Percentiles rank a stretch among this genome's conserved stretches.
phyloP scores from a whole-genome alignment of 2,797 vertebrate species.

The Typhlichthys eigenmanni region DNA sequence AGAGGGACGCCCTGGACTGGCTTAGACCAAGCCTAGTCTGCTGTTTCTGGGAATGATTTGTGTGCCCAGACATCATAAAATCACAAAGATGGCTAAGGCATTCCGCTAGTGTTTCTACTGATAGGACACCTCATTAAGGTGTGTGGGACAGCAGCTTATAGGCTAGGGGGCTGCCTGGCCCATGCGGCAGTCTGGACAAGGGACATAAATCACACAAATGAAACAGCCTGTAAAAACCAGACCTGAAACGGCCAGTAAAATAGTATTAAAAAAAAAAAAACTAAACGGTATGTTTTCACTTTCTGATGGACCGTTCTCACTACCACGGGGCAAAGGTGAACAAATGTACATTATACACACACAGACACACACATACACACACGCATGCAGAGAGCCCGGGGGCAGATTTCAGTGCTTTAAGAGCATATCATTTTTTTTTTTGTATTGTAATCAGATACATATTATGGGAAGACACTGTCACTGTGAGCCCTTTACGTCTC shows the following conservation, averaged over 20 bases:
- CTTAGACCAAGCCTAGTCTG: constrained; percentile 50
- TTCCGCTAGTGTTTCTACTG: constrained; percentile 80
- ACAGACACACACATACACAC: constrained; percentile 4
- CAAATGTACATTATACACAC: constrained; percentile 60
- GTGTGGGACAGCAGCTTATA: constrained; percentile 76
- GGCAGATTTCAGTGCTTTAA: constrained; percentile 66
- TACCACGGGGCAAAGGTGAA: constrained; percentile 57
- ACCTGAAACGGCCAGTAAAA: constrained; percentile 76
- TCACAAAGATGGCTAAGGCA: constrained; percentile 79
- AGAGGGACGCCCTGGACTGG: constrained; percentile 55
- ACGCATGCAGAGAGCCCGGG: constrained; percentile 44
- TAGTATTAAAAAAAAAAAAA: constrained; percentile 38
- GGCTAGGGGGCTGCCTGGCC: constrained; percentile 60
- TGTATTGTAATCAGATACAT: constrained; percentile 70
- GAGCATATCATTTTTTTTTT: constrained; percentile 72
- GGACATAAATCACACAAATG: constrained; percentile 83
- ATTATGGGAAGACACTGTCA: constrained; percentile 66
- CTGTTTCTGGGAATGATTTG: constrained; percentile 76
- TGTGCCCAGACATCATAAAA: constrained; percentile 75
- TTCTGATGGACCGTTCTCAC: constrained; percentile 66
- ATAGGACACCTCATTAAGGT: constrained; percentile 83
- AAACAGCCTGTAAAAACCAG: constrained; percentile 83
- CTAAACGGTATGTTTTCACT: constrained; percentile 70
- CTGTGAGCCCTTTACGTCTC: constrained; percentile 58
- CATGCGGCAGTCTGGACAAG: constrained; percentile 73